A percentile compares a stretch with the other conserved stretches of the same genome.
These are phyloP conservation scores for Idaea aversata DNA, from an alignment of 2,888 invertebrate genomes.

Conservation along the genomic window DNA sequence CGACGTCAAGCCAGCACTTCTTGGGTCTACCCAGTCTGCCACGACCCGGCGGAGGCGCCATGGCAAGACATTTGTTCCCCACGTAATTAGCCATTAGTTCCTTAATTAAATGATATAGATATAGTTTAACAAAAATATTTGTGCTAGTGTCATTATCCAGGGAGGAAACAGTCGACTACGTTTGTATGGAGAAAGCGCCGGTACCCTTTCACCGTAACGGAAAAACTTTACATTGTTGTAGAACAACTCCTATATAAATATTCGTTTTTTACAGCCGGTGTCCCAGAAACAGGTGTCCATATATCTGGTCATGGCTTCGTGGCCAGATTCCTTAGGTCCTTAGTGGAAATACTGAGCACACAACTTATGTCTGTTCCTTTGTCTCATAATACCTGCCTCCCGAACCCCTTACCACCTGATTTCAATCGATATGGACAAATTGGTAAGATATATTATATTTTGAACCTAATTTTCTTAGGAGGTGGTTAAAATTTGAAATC, in stretches of 20 bases:
- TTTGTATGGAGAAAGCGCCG: too few species aligned
- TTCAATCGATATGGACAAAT: slow-evolving; percentile 83
- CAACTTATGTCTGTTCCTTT: slow-evolving; percentile 40
- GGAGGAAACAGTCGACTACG: too few species aligned
- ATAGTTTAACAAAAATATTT: too few species aligned
- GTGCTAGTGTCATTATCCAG: too few species aligned
- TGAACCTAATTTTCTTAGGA: not conserved
- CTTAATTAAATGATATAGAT: too few species aligned
- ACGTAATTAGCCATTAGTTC: too few species aligned
- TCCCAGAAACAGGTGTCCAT: slow-evolving; percentile 41
- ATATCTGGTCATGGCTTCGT: slow-evolving; percentile 52
- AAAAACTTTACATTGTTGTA: not conserved
- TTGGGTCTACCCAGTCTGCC: too few species aligned
- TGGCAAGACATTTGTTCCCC: too few species aligned
- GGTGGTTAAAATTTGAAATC: too few species aligned
- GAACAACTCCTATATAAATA: not conserved
- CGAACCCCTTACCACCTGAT: slow-evolving; percentile 85
- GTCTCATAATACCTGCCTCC: slow-evolving; percentile 84
- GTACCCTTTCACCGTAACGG: too few species aligned
- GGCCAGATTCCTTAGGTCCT: slow-evolving; percentile 47
- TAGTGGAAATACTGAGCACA: slow-evolving; percentile 47
- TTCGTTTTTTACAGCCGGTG: slow-evolving; percentile 40
- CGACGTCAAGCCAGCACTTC: too few species aligned
- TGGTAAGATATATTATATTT: slow-evolving; percentile 47
- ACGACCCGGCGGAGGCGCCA: too few species aligned